Percentiles rank a stretch among this genome's conserved stretches.
These are phyloP conservation scores for Cydia strobilella DNA, from an alignment of 1,140 invertebrate species.

Conservation along the genomic window DNA sequence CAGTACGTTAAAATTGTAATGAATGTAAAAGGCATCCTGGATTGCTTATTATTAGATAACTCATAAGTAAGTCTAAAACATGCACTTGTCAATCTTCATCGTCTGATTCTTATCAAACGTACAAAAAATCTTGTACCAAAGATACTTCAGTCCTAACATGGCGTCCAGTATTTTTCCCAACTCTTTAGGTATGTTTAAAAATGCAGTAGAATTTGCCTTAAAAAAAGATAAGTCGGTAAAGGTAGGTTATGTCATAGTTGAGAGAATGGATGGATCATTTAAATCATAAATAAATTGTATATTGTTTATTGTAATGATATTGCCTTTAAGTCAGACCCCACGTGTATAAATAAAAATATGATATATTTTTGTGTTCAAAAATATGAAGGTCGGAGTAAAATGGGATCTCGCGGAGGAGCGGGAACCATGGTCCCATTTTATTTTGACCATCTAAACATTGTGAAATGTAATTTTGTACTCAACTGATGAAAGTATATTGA, in stretches of 20 bases:
- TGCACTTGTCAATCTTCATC: background rate
- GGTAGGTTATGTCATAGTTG: constrained; percentile 7
- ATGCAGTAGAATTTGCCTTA: constrained; percentile 5
- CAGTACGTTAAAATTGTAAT: background rate
- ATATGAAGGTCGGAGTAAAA: background rate
- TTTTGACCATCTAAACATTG: background rate
- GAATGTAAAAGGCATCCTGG: background rate
- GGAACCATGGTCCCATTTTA: background rate
- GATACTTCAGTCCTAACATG: background rate
- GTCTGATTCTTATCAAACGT: background rate
- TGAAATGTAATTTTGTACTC: constrained; percentile 31
- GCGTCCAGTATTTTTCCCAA: background rate
- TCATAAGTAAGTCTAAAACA: background rate
- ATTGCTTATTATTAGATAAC: background rate
- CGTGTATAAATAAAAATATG: constrained; percentile 24
- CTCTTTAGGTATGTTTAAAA: constrained; percentile 3
- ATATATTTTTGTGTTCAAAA: constrained; percentile 34
- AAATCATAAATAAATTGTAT: constrained; percentile 29
- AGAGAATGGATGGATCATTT: constrained; percentile 14
- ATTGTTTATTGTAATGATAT: constrained; percentile 29
- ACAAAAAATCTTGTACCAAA: background rate
- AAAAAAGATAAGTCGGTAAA: constrained; percentile 22
- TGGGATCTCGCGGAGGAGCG: background rate
- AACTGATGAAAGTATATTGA: constrained; percentile 13
- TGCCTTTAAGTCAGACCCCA: constrained; percentile 29